Evolutionary conservation across 2,113 vertebrate species (phyloP), one percentile per base, ranked within the genome.

Genomic region (Neodon shergylaensis): DNA sequence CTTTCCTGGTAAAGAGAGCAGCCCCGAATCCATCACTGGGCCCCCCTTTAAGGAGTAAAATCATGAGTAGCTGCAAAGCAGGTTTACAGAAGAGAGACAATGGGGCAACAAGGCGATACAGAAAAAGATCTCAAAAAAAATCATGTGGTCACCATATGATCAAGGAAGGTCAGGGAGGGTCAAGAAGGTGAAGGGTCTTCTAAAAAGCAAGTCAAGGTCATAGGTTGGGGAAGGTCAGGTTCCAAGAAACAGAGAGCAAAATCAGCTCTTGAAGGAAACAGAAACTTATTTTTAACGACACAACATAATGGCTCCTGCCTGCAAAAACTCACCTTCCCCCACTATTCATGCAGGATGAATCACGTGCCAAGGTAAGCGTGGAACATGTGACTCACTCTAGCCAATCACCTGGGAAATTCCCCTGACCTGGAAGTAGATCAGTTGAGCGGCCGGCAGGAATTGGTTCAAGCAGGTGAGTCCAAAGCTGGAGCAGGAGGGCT

Each of bases 391-490:
- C 86, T 65, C 3, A 10, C 21, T 28, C 58, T 81, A 44, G 44
- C 90, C 90, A 88, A 63, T 81, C 81, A 77, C 16, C 66, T 85
- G 65, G 10, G 9, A 8, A 42, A 11, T 22, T 22, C 24, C 65
- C 39, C n/a, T 44, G 6, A 68, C 39, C 65, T 0, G 0, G 28
- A 77, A 86, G 83, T 11, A n/a, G 68, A 19, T 91, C 54, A 0
- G 3, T 10, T 79, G 49, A 42, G 58, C 74, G 14, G 0, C 0
- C 2, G 5, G 22, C 33, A 24, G 14, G 7, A 39, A 11, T 3
- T 26, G 33, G 72, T 63, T 33, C n/a, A n/a, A 28, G 39, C 28
- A 16, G 28, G 26, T 4, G 31, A 66, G 39, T 33, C 5, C 58
- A 58, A 58, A 58, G 6, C 42, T n/a, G 31, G 13, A 49, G 16